phyloP scores from a whole-genome alignment of 2,797 vertebrate genomes.

The Lophius americanus region DNA sequence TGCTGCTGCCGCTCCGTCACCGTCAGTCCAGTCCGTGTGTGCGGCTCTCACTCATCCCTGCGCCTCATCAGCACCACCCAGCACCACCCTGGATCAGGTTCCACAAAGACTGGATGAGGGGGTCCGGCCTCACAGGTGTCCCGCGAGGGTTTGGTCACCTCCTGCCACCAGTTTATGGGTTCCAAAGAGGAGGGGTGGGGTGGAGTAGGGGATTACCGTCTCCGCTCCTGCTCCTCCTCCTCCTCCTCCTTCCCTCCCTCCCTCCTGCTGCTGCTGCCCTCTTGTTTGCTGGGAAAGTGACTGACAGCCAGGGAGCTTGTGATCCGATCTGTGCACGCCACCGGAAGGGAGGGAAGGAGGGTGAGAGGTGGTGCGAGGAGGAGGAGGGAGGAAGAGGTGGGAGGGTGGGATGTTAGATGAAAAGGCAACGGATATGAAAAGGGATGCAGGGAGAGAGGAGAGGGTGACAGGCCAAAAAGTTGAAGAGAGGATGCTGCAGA shows the following conservation, averaged over 20 bases:
- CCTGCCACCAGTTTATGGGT: constrained; percentile 36
- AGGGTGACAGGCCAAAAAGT: not conserved
- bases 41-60: not conserved
- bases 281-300: constrained; percentile 75
- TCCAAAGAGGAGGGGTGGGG: constrained; percentile 58
- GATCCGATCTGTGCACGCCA: constrained; percentile 65
- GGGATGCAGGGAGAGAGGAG: constrained; percentile 4
- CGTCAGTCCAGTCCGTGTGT: constrained; percentile 10
- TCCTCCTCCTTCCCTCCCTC: constrained; percentile 55
- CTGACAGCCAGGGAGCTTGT: constrained; percentile 69
- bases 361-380: not conserved
- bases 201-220: constrained; percentile 65
- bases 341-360: not conserved
- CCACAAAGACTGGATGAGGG: not conserved
- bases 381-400: not conserved
- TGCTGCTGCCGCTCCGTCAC: constrained; percentile 11
- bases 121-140: constrained; percentile 54
- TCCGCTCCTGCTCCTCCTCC: constrained; percentile 58
- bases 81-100: not conserved
- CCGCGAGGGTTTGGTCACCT: constrained; percentile 47
- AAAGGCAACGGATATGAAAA: constrained; percentile 35
- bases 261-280: constrained; percentile 64
- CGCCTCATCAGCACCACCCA: constrained; percentile 6
- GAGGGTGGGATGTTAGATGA: constrained; percentile 28
- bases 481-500: constrained; percentile 1